Percentiles rank a stretch among this genome's conserved stretches.
Evolutionary conservation across 2,113 vertebrate species (phyloP).

Genomic region (Campylomormyrus tamandua): DNA sequence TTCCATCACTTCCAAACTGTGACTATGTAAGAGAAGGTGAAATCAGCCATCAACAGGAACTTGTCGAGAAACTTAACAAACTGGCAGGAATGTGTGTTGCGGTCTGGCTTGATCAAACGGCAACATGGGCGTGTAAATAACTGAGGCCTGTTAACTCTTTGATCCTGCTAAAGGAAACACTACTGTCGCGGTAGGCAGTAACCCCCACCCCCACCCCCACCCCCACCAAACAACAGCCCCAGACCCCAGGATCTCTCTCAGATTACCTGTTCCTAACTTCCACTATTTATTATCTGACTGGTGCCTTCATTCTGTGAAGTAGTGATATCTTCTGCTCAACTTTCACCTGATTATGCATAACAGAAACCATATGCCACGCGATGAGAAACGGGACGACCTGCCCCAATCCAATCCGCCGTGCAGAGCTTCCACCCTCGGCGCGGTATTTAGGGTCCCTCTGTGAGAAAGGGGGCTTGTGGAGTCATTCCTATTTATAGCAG

Average conservation of each 20-base stretch:
- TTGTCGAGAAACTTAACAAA: slow-evolving; percentile 24
- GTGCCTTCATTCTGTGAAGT: not conserved
- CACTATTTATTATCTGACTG: not conserved
- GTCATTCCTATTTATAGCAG: slow-evolving; percentile 19
- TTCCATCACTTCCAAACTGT: not conserved
- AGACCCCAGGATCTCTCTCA: not conserved
- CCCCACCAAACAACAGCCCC: not conserved
- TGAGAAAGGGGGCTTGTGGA: not conserved
- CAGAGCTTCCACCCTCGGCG: not conserved
- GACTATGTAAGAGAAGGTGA: not conserved
- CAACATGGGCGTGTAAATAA: slow-evolving; percentile 32
- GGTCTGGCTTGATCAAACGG: slow-evolving; percentile 27
- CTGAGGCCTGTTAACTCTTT: slow-evolving; percentile 18
- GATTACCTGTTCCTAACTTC: not conserved
- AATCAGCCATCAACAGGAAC: slow-evolving; percentile 2
- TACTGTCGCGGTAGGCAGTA: slow-evolving; percentile 23
- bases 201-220: not conserved
- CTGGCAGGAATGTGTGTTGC: slow-evolving; percentile 39
- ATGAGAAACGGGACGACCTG: not conserved
- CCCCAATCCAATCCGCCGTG: not conserved
- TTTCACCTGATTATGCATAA: slow-evolving; percentile 5
- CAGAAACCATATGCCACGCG: not conserved
- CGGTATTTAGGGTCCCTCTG: slow-evolving; percentile 12
- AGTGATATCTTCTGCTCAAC: not conserved
- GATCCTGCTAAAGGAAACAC: slow-evolving; percentile 19